Evolutionary conservation across 2,888 invertebrate species (phyloP), one percentile per base, ranked within the genome.

Genomic region (Cryptus armator): DNA sequence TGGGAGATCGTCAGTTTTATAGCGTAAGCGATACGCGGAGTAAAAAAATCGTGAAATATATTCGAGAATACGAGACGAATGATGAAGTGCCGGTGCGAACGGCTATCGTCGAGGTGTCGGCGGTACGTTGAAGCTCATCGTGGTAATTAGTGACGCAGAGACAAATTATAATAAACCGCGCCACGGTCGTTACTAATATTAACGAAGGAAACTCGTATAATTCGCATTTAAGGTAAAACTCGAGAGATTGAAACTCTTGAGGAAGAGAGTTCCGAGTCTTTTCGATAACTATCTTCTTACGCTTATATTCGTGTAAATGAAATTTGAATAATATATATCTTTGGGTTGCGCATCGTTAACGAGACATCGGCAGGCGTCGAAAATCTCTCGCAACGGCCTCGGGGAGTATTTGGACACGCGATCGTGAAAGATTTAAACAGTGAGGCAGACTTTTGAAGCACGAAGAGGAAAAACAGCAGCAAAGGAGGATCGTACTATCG

Each of bases 341-440:
- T 48, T 70, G 56, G 72, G 48, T 76, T 51, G 66, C 78, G 71
- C 19, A 76, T 46, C 71, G 74, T 62, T 82, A 83, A 86, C 75
- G 78, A 86, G 86, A 24, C 62, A 81, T 84, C 78, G 81, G 62
- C 70, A 64, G 80, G 83, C 80, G 77, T 81, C 74, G 72, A 81
- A 81, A 84, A 59, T 59, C 12, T 81, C 74, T 76, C 77, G 80
- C 76, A 16, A 24, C 32, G 75, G 72, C 80, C 76, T 72, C 44
- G n/a, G 84, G 79, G 70, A n/a, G 9, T 4, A 24, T 66, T 46
- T 64, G 16, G 24, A 80, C 79, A 81, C 83, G 80, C 80, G 59
- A 70, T 83, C 83, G 64, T 67, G 59, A 74, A 80, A 75, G 74
- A 74, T 32, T 64, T 16, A 12, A 53, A 16, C 48, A 59, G 44